Evolutionary conservation across 2,113 vertebrate species (phyloP).

Genomic region (Macrotus californicus): DNA sequence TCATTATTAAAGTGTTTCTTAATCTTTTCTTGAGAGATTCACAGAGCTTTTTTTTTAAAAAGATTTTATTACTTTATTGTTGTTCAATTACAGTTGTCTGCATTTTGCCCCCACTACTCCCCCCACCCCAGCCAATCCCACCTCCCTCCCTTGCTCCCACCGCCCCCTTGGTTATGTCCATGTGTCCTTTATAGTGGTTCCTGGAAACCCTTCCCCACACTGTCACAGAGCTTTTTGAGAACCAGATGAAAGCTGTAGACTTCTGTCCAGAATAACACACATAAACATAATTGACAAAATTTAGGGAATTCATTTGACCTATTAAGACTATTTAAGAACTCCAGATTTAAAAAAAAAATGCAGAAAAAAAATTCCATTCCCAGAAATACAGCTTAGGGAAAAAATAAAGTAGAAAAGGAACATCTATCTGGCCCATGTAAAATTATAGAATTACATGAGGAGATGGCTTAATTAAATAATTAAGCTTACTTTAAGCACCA

Average conservation of each 20-base stretch:
- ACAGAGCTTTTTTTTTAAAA: too few relatives aligned
- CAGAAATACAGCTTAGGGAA: neutral
- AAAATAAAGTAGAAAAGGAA: neutral
- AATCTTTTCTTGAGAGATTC: neutral
- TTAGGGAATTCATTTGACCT: neutral
- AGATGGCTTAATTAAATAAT: neutral
- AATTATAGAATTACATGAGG: neutral
- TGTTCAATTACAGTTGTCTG: too few relatives aligned
- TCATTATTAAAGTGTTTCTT: neutral
- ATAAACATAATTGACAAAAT: neutral
- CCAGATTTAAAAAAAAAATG: neutral
- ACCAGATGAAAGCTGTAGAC: neutral
- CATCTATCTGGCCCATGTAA: neutral
- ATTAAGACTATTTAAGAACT: neutral
- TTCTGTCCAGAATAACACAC: neutral
- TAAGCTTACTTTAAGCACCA: conserved; percentile 9
- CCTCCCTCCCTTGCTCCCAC: too few relatives aligned
- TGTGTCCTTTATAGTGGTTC: too few relatives aligned
- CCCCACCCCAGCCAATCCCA: too few relatives aligned
- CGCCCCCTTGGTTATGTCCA: too few relatives aligned
- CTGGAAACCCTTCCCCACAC: too few relatives aligned
- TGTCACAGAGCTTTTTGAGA: conserved; percentile 36
- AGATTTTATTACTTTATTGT: too few relatives aligned
- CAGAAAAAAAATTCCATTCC: neutral
- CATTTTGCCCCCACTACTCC: too few relatives aligned